Evolutionary conservation across 2,113 vertebrate genomes (phyloP).

Genomic region (Eclectus roratus): DNA sequence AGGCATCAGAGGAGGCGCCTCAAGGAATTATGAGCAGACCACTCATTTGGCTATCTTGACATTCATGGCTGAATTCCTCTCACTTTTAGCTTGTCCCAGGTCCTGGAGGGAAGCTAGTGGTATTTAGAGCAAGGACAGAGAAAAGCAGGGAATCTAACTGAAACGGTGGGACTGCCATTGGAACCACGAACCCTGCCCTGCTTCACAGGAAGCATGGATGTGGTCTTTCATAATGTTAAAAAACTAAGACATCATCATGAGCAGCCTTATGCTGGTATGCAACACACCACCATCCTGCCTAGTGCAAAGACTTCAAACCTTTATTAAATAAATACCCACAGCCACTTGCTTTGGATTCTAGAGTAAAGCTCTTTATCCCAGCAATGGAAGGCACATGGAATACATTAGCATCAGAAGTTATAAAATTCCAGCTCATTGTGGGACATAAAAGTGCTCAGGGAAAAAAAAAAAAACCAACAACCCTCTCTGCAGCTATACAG

Average conservation of each 20-base stretch:
- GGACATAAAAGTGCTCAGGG: constrained; percentile 7
- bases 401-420: constrained; percentile 43
- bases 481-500: neutral
- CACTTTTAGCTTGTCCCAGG: neutral
- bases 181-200: neutral
- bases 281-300: neutral
- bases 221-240: neutral
- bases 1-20: constrained; percentile 33
- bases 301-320: neutral
- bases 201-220: neutral
- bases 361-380: constrained; percentile 28
- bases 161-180: neutral
- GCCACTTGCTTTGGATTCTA: constrained; percentile 6
- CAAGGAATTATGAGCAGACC: constrained; percentile 27
- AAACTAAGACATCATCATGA: neutral
- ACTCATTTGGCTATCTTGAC: constrained; percentile 26
- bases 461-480: neutral
- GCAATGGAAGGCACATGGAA: constrained; percentile 14
- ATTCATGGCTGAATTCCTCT: constrained; percentile 28
- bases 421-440: constrained; percentile 39
- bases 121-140: neutral
- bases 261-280: fast-evolving
- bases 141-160: neutral
- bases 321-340: constrained; percentile 19
- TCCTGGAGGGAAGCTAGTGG: neutral